A percentile compares a stretch with the other conserved stretches of the same genome.
These are phyloP conservation scores for Gallinago media DNA, from an alignment of 2,113 vertebrate species.

Conservation along the genomic window DNA sequence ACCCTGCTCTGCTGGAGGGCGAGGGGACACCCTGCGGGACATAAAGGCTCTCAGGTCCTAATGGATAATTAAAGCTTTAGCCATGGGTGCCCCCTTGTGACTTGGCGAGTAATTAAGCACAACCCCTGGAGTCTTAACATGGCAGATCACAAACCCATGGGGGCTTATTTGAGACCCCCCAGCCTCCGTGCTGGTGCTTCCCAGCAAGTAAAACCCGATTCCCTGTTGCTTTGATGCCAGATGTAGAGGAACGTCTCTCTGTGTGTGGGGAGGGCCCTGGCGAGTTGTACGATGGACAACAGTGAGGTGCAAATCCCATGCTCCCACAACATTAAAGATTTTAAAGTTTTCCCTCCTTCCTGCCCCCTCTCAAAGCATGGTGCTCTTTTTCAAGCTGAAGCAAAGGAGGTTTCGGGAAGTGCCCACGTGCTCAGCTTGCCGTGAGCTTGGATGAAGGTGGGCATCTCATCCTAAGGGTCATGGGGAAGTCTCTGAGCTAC, in stretches of 20 bases:
- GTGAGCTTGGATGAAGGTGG: accelerated
- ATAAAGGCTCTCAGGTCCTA: not conserved
- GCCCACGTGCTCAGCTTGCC: accelerated
- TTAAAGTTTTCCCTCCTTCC: no score
- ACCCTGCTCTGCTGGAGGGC: not conserved
- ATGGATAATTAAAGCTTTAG: not conserved
- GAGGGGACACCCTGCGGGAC: not conserved
- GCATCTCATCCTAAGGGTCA: not conserved
- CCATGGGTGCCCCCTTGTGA: slow-evolving; percentile 64
- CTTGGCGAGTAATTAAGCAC: not conserved
- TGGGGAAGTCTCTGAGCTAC: accelerated
- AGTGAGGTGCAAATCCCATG: no score
- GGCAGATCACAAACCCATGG: accelerated
- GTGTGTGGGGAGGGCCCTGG: no score
- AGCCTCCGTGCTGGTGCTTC: not conserved
- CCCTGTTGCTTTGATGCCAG: not conserved
- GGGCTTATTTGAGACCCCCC: not conserved
- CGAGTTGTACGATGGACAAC: accelerated
- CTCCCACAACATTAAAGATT: not conserved
- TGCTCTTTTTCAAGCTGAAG: not conserved
- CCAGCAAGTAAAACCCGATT: accelerated
- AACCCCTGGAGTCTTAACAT: accelerated
- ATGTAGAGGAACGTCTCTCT: not conserved
- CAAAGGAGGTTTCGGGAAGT: not conserved
- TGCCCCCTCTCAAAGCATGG: not conserved